Conservation (phyloP, 2,888 invertebrate species). For the Acronicta psi region DNA sequence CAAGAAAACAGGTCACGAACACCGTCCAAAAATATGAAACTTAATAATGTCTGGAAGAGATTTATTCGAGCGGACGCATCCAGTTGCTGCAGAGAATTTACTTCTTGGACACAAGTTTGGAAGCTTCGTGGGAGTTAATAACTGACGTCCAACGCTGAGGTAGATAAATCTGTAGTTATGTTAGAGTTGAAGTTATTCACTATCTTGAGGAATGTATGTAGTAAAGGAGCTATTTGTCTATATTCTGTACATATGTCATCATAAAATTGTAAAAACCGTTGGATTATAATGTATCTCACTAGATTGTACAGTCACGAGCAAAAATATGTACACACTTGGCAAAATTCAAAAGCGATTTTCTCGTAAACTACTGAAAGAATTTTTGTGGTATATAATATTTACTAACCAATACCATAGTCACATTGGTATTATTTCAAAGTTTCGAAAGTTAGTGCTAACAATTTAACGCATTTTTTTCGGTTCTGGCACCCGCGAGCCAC, state of each 20-base stretch:
- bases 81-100: constrained; percentile 52
- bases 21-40: constrained; percentile 59
- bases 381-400: too few species aligned
- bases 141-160: constrained; percentile 18
- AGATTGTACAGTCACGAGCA: too few species aligned
- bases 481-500: too few species aligned
- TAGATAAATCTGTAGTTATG: constrained; percentile 3
- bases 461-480: too few species aligned
- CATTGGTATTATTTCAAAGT: too few species aligned
- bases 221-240: background rate
- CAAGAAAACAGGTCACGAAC: constrained; percentile 59
- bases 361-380: too few species aligned
- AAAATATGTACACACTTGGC: too few species aligned
- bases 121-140: constrained; percentile 29
- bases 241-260: background rate
- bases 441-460: too few species aligned
- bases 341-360: too few species aligned
- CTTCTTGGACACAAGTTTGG: constrained; percentile 53
- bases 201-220: background rate
- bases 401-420: too few species aligned
- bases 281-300: too few species aligned
- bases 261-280: too few species aligned
- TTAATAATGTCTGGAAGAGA: constrained; percentile 64
- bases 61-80: constrained; percentile 62
- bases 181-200: background rate